Base-by-base conservation (phyloP, 2,888 invertebrate genomes). In the Heteromurus nitidus region DNA sequence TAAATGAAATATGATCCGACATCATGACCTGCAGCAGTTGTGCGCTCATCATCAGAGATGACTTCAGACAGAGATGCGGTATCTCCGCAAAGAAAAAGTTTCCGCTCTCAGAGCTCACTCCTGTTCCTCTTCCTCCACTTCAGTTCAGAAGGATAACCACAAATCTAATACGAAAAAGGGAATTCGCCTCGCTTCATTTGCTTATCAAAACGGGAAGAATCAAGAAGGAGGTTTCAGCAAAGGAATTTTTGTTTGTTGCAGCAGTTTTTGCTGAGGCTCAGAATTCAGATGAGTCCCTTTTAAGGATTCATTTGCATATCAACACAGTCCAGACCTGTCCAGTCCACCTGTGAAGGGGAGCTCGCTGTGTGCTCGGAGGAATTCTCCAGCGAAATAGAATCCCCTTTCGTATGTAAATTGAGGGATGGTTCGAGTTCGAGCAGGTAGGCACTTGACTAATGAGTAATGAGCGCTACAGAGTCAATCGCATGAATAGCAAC, bases 131-230 rank as follows among this genome's bases (percentile, higher is more conserved):
- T 50, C 20, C 3, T 3, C 3, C n/a, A n/a, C 50, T 50, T n/a
- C n/a, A 11, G 7, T 47, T n/a, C 7, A 3, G 9, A 47, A 11
- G 13, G n/a, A n/a, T n/a, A n/a, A n/a, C n/a, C 18, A n/a, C 18
- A 3, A 11, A 11, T 47, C 47, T n/a, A 16, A 47, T 3, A 55
- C n/a, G 20, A 30, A 42, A 42, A 42, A 26, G 11, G 5, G 50
- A 74, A 74, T 74, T 50, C 53, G 31, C 65, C 24, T 58, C 67
- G 58, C 58, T 68, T 65, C 65, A 65, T 44, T 65, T 65, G 42
- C 42, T 44, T 65, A 65, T 65, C 65, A 65, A 65, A 20, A 31
- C 18, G 2, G 65, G 24, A 42, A 5, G 36, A 36, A 36, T 5
- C 7, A 36, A 36, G n/a, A n/a, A n/a, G n/a, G n/a, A n/a, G n/a